These are phyloP conservation scores for Drosophila suboccidentalis DNA, from an alignment of 2,888 invertebrate genomes.

Conservation along the genomic window DNA sequence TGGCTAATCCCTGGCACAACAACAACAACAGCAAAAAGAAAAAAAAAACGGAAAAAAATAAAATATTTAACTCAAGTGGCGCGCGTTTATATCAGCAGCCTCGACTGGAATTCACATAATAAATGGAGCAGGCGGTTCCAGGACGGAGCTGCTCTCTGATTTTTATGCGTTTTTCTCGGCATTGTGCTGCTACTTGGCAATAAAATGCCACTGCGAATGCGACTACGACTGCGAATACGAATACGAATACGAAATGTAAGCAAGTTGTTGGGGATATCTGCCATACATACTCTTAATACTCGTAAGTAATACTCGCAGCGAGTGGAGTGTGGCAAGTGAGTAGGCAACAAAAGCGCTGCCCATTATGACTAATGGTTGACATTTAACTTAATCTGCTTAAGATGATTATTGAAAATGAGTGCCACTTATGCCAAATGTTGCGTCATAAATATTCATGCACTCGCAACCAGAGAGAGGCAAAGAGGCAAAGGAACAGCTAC, in stretches of 20 bases:
- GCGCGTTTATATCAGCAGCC: conserved; percentile 69
- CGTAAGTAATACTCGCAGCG: not conserved
- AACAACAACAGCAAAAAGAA: conserved; percentile 20
- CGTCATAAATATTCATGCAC: conserved; percentile 81
- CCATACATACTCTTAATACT: conserved; percentile 6
- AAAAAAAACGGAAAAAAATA: conserved; percentile 20
- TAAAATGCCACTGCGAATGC: conserved; percentile 67
- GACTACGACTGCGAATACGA: conserved; percentile 63
- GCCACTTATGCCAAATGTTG: conserved; percentile 81
- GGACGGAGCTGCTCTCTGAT: conserved; percentile 53
- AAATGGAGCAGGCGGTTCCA: conserved; percentile 64
- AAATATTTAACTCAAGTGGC: conserved; percentile 69
- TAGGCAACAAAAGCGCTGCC: conserved; percentile 72
- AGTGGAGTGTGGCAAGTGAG: conserved; percentile 43
- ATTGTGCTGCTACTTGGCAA: conserved; percentile 68
- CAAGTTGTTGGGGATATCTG: conserved; percentile 52
- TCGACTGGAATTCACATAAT: conserved; percentile 71
- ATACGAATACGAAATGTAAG: conserved; percentile 71
- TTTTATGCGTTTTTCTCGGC: conserved; percentile 72
- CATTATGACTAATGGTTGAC: conserved; percentile 81
- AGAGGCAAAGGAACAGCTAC: not conserved
- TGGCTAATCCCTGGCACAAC: conserved; percentile 65
- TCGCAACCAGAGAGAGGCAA: conserved; percentile 25
- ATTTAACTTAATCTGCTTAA: conserved; percentile 81
- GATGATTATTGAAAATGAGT: conserved; percentile 81